A percentile compares a stretch with the other conserved stretches of the same genome.
These are phyloP conservation scores for Diabrotica virgifera DNA, from an alignment of 1,140 invertebrate species.

Conservation along the genomic window DNA sequence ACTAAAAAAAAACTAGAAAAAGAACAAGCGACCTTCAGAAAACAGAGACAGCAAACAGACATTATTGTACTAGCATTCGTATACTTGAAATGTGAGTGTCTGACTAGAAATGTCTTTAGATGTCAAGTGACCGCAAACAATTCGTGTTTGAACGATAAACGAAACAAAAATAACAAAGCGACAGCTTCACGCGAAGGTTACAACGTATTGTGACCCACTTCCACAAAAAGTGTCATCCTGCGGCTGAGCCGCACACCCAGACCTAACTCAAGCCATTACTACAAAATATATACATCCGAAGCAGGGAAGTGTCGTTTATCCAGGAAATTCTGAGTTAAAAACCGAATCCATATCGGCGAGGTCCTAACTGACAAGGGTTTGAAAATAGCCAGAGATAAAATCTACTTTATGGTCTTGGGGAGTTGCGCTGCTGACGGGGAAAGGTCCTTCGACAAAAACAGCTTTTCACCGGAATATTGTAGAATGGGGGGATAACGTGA, in stretches of 20 bases:
- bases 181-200: no score
- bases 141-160: no score
- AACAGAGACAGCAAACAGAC: no score
- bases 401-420: background rate
- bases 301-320: background rate
- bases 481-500: background rate
- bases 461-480: background rate
- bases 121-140: no score
- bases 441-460: background rate
- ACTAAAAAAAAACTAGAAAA: no score
- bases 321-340: background rate
- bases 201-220: background rate
- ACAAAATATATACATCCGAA: background rate
- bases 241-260: background rate
- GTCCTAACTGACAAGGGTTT: background rate
- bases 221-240: background rate
- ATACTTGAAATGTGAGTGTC: no score
- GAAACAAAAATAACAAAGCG: no score
- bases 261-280: background rate
- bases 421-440: background rate
- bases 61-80: no score
- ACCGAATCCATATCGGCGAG: background rate
- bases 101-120: no score
- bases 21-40: no score
- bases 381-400: slow-evolving; percentile 1